Evolutionary conservation across 2,797 vertebrate species (phyloP), one percentile per base, ranked within the genome.

Genomic region (Darevskia nairensis): DNA sequence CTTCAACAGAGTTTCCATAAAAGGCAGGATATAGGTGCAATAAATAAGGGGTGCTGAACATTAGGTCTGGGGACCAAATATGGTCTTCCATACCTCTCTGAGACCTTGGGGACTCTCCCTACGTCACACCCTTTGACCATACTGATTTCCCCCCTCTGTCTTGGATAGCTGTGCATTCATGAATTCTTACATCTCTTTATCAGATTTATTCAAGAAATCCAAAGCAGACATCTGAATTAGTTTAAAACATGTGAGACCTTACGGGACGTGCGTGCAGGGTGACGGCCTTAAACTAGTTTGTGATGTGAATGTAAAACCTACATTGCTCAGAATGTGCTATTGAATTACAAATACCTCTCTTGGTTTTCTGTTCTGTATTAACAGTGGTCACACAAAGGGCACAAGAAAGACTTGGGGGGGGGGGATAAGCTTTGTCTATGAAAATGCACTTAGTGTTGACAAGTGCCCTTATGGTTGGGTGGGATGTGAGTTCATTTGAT

Each of bases 401-500:
- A 2, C 68, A 21, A 41, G 46, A 71, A 27, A 59, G 8, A 19
- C 76, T 71, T 23, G 15, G 59, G 46, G 32, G 39, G 39, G 44
- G 35, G 4, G 27, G 50, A 69, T 79, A 86, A 39, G 23, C 29
- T 46, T 83, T 83, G 25, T 8, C 29, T 78, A n/a, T 29, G 44
- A 25, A 68, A 86, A 78, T 50, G 44, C 15, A 35, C 9, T 59
- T 80, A 71, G 6, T 76, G 68, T 83, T 79, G 75, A 80, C 78
- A 85, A 80, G 44, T 80, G 85, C 23, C 21, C 68, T 29, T 11
- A 64, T 88, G 17, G 15, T 78, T 89, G 61, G 23, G 32, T 78
- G 86, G 90, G 39, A 61, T 39, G 61, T 86, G 8, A 94, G 21
- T 0, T 61, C 29, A 27, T 89, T 41, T 90, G 55, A 79, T 8